Percentiles rank a stretch among this genome's conserved stretches.
These are phyloP conservation scores for Martes martes DNA, from an alignment of 2,113 vertebrate species.

Conservation along the genomic window DNA sequence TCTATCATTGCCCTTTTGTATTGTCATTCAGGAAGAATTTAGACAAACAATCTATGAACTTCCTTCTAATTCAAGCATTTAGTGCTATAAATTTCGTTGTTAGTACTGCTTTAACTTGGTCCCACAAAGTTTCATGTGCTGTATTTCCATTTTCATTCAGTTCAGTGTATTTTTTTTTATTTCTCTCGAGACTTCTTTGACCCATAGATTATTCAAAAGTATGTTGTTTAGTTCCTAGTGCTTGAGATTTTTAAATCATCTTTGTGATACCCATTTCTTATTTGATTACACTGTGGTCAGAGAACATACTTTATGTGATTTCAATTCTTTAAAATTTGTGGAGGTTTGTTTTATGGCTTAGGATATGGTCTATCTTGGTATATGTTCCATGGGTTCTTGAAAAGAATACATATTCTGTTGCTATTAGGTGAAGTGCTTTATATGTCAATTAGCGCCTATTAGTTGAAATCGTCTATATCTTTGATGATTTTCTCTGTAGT, in stretches of 20 bases:
- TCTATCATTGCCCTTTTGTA: neutral
- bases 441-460: neutral
- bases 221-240: neutral
- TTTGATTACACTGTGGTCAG: neutral
- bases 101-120: neutral
- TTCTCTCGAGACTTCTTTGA: neutral
- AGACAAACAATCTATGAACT: neutral
- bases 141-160: constrained; percentile 19
- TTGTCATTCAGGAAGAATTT: neutral
- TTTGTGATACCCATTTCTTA: neutral
- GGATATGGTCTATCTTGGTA: neutral
- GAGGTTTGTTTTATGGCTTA: constrained; percentile 10
- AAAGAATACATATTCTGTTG: neutral
- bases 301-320: neutral
- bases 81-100: neutral
- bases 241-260: neutral
- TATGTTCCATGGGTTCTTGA: neutral
- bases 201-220: neutral
- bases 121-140: neutral
- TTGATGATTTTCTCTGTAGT: neutral
- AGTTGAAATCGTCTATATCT: neutral
- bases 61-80: neutral
- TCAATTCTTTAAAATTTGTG: constrained; percentile 4
- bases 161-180: neutral
- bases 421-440: neutral